Evolutionary conservation across 1,140 invertebrate species (phyloP).

Genomic region (Mya arenaria): DNA sequence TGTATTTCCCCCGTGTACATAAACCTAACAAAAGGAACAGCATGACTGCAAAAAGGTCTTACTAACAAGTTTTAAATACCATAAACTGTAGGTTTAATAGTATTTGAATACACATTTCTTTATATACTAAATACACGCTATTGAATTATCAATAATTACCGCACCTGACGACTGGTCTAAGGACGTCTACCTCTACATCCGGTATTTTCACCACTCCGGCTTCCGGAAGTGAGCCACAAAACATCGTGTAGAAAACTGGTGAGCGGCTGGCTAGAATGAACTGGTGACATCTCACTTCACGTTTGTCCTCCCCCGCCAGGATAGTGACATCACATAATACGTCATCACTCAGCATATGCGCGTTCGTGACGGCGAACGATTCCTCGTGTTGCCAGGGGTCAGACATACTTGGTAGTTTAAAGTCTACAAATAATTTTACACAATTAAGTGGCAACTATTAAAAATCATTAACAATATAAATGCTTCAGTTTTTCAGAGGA

Average conservation of each 20-base stretch:
- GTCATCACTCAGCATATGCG: background rate
- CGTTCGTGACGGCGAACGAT: background rate
- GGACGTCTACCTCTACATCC: background rate
- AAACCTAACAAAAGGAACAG: background rate
- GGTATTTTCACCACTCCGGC: background rate
- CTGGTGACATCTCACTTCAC: background rate
- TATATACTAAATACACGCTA: background rate
- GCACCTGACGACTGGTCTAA: background rate
- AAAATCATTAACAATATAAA: no score
- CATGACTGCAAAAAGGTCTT: no score
- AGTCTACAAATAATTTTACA: no score
- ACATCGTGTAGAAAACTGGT: conserved; percentile 13
- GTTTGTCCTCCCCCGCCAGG: background rate
- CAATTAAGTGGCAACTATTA: no score
- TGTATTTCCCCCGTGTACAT: background rate
- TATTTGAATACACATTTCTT: no score
- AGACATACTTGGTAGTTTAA: no score
- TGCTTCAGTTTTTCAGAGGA: no score
- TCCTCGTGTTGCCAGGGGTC: no score
- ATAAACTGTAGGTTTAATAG: no score
- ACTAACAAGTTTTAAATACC: no score
- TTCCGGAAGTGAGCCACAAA: background rate
- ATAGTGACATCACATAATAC: conserved; percentile 2
- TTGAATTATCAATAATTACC: no score
- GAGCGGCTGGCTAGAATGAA: conserved; percentile 1